Evolutionary conservation across 2,797 vertebrate species (phyloP), one percentile per base, ranked within the genome.

Genomic region (Acanthurus lineatus): DNA sequence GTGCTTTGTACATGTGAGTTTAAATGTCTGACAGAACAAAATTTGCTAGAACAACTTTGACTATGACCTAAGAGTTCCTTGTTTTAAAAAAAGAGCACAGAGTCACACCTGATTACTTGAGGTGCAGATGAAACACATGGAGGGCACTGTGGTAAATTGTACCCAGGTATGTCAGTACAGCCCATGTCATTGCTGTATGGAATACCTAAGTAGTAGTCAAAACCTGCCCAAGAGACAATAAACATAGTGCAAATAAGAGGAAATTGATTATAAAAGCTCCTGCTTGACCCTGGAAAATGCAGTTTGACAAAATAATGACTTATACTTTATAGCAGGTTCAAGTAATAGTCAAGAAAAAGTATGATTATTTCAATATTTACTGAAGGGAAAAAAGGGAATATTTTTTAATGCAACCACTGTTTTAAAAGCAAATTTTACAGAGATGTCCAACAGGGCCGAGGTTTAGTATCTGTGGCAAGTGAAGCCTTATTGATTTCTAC

Each of bases 161-260:
- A 97, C 40, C 98, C 97, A 0, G 97, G 97, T 32, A 6, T 82
- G 54, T 99, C 98, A 0, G 97, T 98, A 77, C 98, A 99, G 87
- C 98, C 98, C 98, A 99, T 99, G 76, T 99, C 98, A 0, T 98
- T 97, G 89, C 98, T 99, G 84, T 98, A 99, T 3, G 98, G 98
- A 71, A 99, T 96, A 45, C 98, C 98, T 0, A 97, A 93, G 91
- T 96, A 99, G 90, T 96, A 98, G 75, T 98, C 95, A 0, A 99
- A 99, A 35, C 98, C 98, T 99, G 93, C 16, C 63, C 82, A 77
- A n/a, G 62, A 82, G 49, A 88, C 67, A 73, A 83, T 17, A 32
- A 63, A 77, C 65, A 73, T 38, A 6, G 7, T 58, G 19, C 11
- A 51, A 12, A 56, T 35, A 6, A 9, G 44, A 14, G 22, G 40